Conservation (phyloP, 2,113 vertebrate genomes). For the Zosterops japonicus region DNA sequence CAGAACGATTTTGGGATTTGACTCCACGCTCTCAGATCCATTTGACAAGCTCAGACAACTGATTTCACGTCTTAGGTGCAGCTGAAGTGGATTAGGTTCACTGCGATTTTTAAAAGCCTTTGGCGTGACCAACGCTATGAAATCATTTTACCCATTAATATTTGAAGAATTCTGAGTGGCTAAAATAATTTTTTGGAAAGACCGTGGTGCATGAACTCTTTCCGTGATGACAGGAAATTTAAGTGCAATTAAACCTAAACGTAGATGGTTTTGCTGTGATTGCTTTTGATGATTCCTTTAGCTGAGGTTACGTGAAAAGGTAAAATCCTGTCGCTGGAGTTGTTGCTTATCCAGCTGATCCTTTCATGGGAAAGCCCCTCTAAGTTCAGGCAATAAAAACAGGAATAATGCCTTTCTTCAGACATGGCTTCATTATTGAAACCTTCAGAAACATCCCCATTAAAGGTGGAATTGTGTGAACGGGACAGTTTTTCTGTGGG, state of each 20-base stretch:
- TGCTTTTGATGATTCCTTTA: background rate
- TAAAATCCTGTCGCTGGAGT: background rate
- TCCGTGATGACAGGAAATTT: background rate
- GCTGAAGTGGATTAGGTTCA: background rate
- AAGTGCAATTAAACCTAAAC: background rate
- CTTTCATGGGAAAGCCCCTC: background rate
- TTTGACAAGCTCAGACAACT: accelerated
- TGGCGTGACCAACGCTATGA: accelerated
- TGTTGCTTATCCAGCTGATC: background rate
- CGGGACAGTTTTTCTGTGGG: accelerated
- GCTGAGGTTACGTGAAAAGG: background rate
- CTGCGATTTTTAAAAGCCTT: background rate
- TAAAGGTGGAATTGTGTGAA: background rate
- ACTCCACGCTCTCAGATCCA: background rate
- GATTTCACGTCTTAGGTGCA: accelerated
- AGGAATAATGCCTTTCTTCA: background rate
- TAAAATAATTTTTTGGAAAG: background rate
- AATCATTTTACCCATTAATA: background rate
- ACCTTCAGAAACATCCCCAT: background rate
- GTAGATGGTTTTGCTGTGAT: background rate
- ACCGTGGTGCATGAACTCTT: background rate
- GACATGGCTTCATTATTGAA: accelerated
- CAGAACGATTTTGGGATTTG: accelerated
- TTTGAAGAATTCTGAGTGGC: background rate
- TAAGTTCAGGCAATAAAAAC: background rate